Base-by-base conservation (phyloP, 2,797 vertebrate species). In the Esox masquinongy region DNA sequence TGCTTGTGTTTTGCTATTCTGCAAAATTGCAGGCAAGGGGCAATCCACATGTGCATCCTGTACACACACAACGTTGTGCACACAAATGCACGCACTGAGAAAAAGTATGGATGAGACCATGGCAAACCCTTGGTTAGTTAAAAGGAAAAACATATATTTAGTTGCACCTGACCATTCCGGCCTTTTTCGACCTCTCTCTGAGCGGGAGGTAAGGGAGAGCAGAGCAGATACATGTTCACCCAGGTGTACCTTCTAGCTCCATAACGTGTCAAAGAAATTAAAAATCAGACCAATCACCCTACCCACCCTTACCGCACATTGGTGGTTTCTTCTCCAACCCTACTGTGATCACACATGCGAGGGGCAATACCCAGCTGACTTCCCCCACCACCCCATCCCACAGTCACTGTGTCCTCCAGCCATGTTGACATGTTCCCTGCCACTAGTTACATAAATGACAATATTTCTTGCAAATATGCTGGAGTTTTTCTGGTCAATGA, bases 291-390 rank as follows among this genome's bases (percentile, higher is more conserved):
- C 50, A 34, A 49, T 9, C 47, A 12, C 16, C 24, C 49, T 11
- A n/a, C 50, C 50, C 31, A n/a, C 14, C 67, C 68, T 4, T 39
- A 39, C 36, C 7, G 36, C 36, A 39, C 36, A 39, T 36, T 31
- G 17, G 34, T 61, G 12, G 1, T 36, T 47, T 70, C 73, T 16
- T 74, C 24, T 50, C 73, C 50, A 36, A 64, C 61, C 26, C 53
- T 7, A 26, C 68, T 76, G 74, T 76, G 74, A 63, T 31, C 53
- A 61, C 74, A 76, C 51, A 68, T 76, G 74, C 61, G 24, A 43
- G 17, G 24, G 51, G 74, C n/a, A 11, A 31, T 50, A 15, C 29
- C 26, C 67, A 19, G 43, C 73, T 19, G 9, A 43, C 36, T 36
- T 64, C 63, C 47, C 7, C 17, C 36, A 9, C 31, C 4, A 6